Percentiles rank a stretch among this genome's conserved stretches.
phyloP scores from a whole-genome alignment of 2,888 invertebrate species.

The Tetragnatha montana region DNA sequence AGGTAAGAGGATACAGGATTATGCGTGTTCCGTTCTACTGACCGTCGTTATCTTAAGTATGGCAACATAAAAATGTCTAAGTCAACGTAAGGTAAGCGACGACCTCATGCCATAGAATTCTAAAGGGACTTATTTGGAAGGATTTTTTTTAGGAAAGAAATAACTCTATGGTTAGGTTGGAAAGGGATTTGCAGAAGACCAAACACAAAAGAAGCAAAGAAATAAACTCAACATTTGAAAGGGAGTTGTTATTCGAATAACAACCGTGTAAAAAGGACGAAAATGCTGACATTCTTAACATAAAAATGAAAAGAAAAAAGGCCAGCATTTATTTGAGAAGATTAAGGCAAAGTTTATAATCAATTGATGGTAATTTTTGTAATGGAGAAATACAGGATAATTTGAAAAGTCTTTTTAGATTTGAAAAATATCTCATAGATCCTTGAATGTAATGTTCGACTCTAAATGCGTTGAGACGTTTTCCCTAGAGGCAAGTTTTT shows the following conservation, averaged over 20 bases:
- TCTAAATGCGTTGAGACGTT: too few relatives aligned
- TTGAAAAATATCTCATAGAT: too few relatives aligned
- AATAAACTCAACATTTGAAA: background rate
- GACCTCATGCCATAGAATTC: background rate
- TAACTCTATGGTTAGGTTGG: constrained; percentile 26
- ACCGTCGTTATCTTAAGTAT: background rate
- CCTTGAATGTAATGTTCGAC: too few relatives aligned
- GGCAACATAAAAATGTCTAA: background rate
- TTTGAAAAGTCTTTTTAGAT: too few relatives aligned
- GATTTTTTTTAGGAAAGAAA: constrained; percentile 2
- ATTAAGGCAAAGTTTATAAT: too few relatives aligned
- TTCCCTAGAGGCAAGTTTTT: too few relatives aligned
- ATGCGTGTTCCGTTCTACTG: background rate
- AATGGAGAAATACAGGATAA: too few relatives aligned
- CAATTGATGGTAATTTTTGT: too few relatives aligned
- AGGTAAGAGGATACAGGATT: background rate
- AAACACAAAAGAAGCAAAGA: background rate
- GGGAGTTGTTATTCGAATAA: background rate
- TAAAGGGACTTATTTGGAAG: constrained; percentile 14
- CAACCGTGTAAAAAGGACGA: background rate
- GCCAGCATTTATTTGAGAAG: too few relatives aligned
- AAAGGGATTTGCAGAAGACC: constrained; percentile 17
- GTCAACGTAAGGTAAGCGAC: background rate
- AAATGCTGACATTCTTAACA: background rate
- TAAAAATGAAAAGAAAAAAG: background rate